Evolutionary conservation across 2,113 vertebrate genomes (phyloP), one percentile per base, ranked within the genome.

Genomic region (Corvus cornix): DNA sequence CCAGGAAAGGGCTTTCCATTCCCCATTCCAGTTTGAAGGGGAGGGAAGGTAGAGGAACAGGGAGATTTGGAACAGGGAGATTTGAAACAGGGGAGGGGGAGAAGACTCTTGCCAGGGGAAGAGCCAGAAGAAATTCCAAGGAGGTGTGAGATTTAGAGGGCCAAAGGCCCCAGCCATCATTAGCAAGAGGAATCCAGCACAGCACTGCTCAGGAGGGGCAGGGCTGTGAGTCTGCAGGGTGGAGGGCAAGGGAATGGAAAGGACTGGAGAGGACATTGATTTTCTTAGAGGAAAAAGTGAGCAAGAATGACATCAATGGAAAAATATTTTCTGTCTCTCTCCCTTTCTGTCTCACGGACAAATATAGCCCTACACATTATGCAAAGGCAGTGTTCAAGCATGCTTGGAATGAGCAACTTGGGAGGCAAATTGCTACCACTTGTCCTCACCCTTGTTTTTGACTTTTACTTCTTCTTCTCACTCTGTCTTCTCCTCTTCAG

Each of bases 281-380:
- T 94, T 95, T 96, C 86, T 93, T 83, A 81, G 67, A 93, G 95
- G 94, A 97, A 97, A 97, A 92, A 95, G 87, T 84, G 88, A 96
- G 92, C 92, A 94, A 96, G 90, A 91, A 92, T 97, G 77, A 97
- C 90, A 88, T 97, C 95, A 62, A 46, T 77, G 94, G 88, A 93
- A 96, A 98, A 97, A 91, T 81, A 97, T 84, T 95, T 92, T 94
- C 26, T 66, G 58, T 89, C 69, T 88, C 75, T 90, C 87, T 83
- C 58, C 70, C 58, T 64, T 84, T 95, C 92, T 94, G 79, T 94
- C 86, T 92, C 88, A 74, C 7, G 13, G 87, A 97, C 93, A 96
- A 97, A 97, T 96, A 97, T 80, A 97, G 93, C 39, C 8, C 66
- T 69, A 66, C 88, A 78, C 24, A 20, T 95, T 96, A 78, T 87